Evolutionary conservation across 2,888 invertebrate genomes (phyloP).

Genomic region (Lutraria lutraria): DNA sequence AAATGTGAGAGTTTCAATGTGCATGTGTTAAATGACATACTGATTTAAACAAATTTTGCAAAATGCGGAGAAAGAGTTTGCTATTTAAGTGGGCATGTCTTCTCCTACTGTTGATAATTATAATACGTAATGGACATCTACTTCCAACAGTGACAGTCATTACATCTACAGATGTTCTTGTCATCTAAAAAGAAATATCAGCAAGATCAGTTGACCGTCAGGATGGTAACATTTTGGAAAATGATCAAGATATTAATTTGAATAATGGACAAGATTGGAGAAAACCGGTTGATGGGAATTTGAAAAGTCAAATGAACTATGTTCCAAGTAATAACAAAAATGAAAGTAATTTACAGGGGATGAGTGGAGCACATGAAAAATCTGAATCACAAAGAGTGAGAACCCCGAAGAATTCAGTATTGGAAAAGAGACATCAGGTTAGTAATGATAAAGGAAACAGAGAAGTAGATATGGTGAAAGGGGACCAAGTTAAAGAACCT

Average conservation of each 20-base stretch:
- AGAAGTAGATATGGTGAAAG: neutral
- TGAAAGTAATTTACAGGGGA: neutral
- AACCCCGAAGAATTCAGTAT: neutral
- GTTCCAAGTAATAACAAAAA: neutral
- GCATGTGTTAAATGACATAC: no score
- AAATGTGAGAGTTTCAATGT: no score
- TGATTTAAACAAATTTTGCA: neutral
- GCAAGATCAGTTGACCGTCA: neutral
- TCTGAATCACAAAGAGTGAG: neutral
- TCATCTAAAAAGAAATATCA: neutral
- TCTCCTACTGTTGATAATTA: neutral
- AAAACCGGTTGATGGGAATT: neutral
- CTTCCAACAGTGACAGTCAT: neutral
- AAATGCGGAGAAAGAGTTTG: neutral
- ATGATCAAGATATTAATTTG: neutral
- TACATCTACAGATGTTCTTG: neutral
- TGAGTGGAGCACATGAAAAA: neutral
- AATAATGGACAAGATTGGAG: neutral
- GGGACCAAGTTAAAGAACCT: neutral
- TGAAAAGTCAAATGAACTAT: constrained; percentile 15
- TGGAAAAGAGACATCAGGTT: neutral
- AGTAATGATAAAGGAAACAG: neutral
- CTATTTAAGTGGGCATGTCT: neutral
- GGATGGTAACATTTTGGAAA: neutral
- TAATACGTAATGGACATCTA: neutral